phyloP scores from a whole-genome alignment of 2,888 invertebrate species.

The Xestia sexstrigata region DNA sequence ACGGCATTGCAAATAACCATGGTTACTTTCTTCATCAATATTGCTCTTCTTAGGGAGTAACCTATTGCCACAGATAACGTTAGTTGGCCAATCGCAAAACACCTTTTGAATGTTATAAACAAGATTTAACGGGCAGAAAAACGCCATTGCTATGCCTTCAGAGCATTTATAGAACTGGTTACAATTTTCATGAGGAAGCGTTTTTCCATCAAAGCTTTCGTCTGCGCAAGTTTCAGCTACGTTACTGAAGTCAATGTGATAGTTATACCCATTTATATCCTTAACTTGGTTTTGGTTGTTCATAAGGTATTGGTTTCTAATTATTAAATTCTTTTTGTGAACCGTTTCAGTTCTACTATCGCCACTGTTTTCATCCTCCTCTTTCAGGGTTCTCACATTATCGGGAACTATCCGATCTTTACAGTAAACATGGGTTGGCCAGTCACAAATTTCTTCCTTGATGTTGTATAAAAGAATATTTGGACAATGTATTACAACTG shows the following conservation, averaged over 20 bases:
- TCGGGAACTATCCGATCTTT: slow-evolving; percentile 65
- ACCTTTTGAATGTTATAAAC: slow-evolving; percentile 64
- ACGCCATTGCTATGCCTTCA: slow-evolving; percentile 54
- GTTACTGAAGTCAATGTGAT: slow-evolving; percentile 55
- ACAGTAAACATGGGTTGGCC: slow-evolving; percentile 75
- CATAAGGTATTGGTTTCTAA: neutral
- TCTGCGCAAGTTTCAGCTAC: slow-evolving; percentile 67
- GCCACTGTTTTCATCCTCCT: slow-evolving; percentile 1
- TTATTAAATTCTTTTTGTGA: neutral
- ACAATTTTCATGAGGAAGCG: slow-evolving; percentile 71
- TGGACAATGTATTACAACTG: slow-evolving; percentile 68
- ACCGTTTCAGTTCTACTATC: neutral
- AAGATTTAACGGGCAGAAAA: slow-evolving; percentile 60
- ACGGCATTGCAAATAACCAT: slow-evolving; percentile 62
- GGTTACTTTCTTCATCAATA: slow-evolving; percentile 16
- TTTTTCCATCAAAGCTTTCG: slow-evolving; percentile 58
- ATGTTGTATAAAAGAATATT: slow-evolving; percentile 70
- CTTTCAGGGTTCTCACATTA: neutral
- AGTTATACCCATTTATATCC: neutral
- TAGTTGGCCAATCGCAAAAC: slow-evolving; percentile 67
- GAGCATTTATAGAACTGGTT: slow-evolving; percentile 71
- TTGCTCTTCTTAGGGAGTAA: slow-evolving; percentile 10
- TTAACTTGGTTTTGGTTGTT: neutral
- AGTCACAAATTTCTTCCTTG: slow-evolving; percentile 71
- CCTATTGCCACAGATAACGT: slow-evolving; percentile 67